phyloP scores from a whole-genome alignment of 2,797 vertebrate species.

The Manis crassicaudata region DNA sequence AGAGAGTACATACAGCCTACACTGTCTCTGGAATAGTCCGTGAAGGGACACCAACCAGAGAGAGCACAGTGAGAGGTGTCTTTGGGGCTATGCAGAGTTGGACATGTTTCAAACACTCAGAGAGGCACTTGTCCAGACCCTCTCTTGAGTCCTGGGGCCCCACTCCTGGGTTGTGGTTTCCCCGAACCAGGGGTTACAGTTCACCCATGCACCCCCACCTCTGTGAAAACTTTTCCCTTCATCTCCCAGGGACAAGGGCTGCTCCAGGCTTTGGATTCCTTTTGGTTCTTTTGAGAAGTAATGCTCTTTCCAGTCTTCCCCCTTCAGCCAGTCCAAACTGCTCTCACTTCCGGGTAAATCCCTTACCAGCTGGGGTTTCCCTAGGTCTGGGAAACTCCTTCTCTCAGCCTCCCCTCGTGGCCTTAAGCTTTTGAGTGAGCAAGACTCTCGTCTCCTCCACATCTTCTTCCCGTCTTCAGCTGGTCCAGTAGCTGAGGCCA shows the following conservation, averaged over 20 bases:
- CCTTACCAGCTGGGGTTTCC: not conserved
- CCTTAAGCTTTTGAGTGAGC: not conserved
- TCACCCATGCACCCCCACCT: not conserved
- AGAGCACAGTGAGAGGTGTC: not conserved
- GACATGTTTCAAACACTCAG: not conserved
- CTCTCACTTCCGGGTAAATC: not conserved
- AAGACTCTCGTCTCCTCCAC: not conserved
- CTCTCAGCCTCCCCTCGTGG: not conserved
- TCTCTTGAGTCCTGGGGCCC: not conserved
- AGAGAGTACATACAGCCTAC: not conserved
- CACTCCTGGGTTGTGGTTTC: not conserved
- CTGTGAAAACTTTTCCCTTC: not conserved
- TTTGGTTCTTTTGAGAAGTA: not conserved
- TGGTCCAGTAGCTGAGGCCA: not conserved
- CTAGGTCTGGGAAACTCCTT: not conserved
- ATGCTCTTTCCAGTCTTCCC: not conserved
- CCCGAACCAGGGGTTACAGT: not conserved
- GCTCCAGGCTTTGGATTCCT: not conserved
- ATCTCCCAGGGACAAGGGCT: not conserved
- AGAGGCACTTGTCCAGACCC: not conserved
- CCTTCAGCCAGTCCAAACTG: not conserved
- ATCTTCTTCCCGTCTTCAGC: not conserved
- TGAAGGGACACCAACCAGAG: not conserved
- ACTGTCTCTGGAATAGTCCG: not conserved
- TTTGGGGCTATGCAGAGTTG: not conserved